Evolutionary conservation across 2,113 vertebrate genomes (phyloP).

Genomic region (Salvelinus namaycush): DNA sequence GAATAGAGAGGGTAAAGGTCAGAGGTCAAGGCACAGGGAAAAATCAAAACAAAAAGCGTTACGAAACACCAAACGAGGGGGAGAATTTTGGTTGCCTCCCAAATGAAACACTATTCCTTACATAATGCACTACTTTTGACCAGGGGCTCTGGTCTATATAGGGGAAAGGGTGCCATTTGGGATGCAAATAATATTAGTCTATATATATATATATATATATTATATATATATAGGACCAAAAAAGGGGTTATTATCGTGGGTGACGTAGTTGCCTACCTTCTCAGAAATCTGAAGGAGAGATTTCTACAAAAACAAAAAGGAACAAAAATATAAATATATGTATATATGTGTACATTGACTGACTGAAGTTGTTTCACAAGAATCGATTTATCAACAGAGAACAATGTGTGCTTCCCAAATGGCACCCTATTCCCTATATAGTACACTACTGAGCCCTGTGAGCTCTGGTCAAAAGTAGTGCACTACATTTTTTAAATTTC

Average conservation of each 20-base stretch:
- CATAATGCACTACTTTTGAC: no score
- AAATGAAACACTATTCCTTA: no score
- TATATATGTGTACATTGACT: constrained; percentile 40
- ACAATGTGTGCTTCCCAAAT: no score
- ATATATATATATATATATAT: no score
- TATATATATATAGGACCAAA: constrained; percentile 41
- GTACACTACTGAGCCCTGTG: no score
- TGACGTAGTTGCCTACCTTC: constrained; percentile 85
- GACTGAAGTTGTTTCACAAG: no score
- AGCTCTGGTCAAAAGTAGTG: no score
- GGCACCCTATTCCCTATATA: no score
- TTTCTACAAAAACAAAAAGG: constrained; percentile 85
- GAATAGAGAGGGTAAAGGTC: constrained; percentile 48
- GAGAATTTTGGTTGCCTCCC: not conserved
- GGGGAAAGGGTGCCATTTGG: not conserved
- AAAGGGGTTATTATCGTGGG: constrained; percentile 64
- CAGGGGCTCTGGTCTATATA: no score
- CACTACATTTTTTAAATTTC: no score
- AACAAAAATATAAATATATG: constrained; percentile 38
- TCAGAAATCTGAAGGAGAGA: constrained; percentile 92
- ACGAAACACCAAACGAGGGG: constrained; percentile 51
- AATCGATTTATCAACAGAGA: no score
- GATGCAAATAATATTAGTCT: constrained; percentile 23
- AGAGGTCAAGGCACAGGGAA: constrained; percentile 58
- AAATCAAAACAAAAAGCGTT: constrained; percentile 59